Conservation (phyloP, 2,888 invertebrate species). For the Conchocele bisecta region DNA sequence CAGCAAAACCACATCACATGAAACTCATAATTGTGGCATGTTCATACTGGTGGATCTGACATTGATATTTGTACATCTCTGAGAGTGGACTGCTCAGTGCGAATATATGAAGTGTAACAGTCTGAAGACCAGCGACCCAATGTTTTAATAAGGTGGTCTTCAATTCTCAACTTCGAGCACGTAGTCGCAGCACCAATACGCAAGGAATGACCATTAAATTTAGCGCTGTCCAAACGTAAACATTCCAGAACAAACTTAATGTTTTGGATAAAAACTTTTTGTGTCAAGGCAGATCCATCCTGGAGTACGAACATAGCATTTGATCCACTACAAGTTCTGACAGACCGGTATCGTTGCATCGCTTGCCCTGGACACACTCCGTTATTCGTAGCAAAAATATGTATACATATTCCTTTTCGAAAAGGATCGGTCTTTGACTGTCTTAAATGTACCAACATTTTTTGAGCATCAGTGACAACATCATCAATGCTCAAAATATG, state of each 20-base stretch:
- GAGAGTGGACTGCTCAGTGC: background rate
- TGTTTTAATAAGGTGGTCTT: conserved; percentile 10
- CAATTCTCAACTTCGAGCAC: conserved; percentile 2
- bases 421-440: background rate
- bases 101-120: conserved; percentile 5
- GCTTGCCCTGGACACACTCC: too few relatives aligned
- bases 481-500: too few relatives aligned
- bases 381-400: background rate
- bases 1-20: too few relatives aligned
- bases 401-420: background rate
- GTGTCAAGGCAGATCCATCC: too few relatives aligned
- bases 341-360: too few relatives aligned
- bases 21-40: too few relatives aligned
- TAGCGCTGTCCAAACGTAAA: background rate
- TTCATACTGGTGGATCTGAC: too few relatives aligned
- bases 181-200: conserved; percentile 10
- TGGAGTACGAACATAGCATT: too few relatives aligned
- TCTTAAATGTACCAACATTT: background rate
- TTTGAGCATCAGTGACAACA: too few relatives aligned
- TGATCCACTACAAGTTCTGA: too few relatives aligned
- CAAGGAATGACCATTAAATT: background rate
- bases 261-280: too few relatives aligned
- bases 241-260: too few relatives aligned
- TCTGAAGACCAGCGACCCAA: conserved; percentile 9
- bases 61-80: background rate